These are phyloP conservation scores for Meliscaeva auricollis DNA, from an alignment of 2,888 invertebrate species.

Conservation along the genomic window DNA sequence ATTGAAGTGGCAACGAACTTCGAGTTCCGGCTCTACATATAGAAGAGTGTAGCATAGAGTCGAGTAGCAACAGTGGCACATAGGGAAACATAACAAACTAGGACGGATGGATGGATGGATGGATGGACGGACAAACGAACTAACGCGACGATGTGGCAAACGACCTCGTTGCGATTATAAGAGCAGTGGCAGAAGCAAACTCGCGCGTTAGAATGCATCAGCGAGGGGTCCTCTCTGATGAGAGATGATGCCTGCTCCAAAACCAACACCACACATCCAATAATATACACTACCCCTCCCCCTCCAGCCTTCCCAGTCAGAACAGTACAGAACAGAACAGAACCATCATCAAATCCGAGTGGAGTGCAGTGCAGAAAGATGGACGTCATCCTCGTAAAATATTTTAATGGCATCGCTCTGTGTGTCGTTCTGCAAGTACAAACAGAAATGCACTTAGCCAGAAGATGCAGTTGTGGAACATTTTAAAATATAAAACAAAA, in stretches of 20 bases:
- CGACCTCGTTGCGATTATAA: conserved; percentile 69
- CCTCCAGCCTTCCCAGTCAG: background rate
- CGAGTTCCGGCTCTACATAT: conserved; percentile 57
- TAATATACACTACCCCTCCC: background rate
- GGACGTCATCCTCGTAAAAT: conserved; percentile 73
- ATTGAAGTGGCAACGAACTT: conserved; percentile 74
- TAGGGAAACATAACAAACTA: conserved; percentile 46
- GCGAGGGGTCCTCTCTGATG: conserved; percentile 7
- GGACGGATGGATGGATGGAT: conserved; percentile 27
- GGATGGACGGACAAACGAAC: background rate
- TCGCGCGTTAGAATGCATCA: conserved; percentile 37
- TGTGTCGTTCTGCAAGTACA: conserved; percentile 43
- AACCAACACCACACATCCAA: conserved; percentile 2
- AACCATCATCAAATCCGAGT: conserved; percentile 14
- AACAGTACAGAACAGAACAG: background rate
- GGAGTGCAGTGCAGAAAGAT: conserved; percentile 11
- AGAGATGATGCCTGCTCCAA: conserved; percentile 7
- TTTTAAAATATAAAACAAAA: background rate
- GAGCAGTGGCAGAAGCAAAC: conserved; percentile 44
- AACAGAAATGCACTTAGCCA: conserved; percentile 67
- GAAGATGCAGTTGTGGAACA: conserved; percentile 52
- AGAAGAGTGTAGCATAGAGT: background rate
- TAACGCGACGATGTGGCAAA: conserved; percentile 69
- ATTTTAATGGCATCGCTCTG: conserved; percentile 61
- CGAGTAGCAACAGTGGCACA: conserved; percentile 44